phyloP scores from a whole-genome alignment of 2,888 invertebrate species.

The Lasius platythorax region DNA sequence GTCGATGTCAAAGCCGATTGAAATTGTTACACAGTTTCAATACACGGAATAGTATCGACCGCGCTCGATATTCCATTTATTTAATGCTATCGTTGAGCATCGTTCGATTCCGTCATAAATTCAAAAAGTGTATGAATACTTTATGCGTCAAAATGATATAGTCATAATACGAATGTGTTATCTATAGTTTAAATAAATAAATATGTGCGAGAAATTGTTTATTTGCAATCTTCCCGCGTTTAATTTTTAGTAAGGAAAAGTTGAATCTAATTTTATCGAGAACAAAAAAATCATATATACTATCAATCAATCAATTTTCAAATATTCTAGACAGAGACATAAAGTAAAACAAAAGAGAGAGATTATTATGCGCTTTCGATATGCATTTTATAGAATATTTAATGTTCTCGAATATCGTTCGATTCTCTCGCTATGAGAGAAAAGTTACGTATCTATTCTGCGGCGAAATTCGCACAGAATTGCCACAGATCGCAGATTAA shows the following conservation, averaged over 20 bases:
- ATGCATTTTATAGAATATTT: constrained; percentile 12
- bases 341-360: neutral
- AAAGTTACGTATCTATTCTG: constrained; percentile 59
- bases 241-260: constrained; percentile 10
- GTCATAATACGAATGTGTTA: constrained; percentile 5
- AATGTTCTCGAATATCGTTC: constrained; percentile 30
- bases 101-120: constrained; percentile 45
- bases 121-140: neutral
- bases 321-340: neutral
- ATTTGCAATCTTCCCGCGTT: constrained; percentile 10
- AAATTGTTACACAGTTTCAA: constrained; percentile 37
- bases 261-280: constrained; percentile 12
- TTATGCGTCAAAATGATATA: neutral
- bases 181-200: constrained; percentile 35
- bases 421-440: constrained; percentile 40
- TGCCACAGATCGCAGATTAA: constrained; percentile 63
- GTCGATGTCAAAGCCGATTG: constrained; percentile 29
- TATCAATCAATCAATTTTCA: neutral
- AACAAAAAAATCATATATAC: neutral
- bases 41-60: constrained; percentile 36
- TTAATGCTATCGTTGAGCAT: constrained; percentile 27
- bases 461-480: constrained; percentile 50
- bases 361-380: neutral
- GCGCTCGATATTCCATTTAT: constrained; percentile 38
- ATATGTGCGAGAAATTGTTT: constrained; percentile 1